Percentiles rank a stretch among this genome's conserved stretches.
Evolutionary conservation across 2,797 vertebrate species (phyloP).

Genomic region (Thunnus albacares): DNA sequence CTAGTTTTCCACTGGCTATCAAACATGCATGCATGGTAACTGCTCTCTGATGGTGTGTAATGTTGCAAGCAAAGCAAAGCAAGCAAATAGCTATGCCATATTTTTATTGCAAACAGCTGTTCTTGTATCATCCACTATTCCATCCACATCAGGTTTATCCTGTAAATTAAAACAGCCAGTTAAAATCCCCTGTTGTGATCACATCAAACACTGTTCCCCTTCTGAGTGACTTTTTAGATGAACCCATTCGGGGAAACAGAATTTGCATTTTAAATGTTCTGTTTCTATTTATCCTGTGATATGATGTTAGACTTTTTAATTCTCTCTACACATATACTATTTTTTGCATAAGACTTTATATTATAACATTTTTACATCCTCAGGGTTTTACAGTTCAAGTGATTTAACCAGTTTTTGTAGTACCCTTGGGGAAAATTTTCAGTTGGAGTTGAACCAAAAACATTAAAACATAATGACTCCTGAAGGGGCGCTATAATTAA

Average conservation of each 20-base stretch:
- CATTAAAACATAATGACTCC: neutral
- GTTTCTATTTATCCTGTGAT: neutral
- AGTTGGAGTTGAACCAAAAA: neutral
- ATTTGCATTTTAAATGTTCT: neutral
- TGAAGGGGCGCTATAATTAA: neutral
- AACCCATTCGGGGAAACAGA: neutral
- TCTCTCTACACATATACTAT: neutral
- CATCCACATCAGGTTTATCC: neutral
- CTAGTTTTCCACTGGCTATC: neutral
- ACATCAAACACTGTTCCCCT: neutral
- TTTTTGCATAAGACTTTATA: no score
- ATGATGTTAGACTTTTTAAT: neutral
- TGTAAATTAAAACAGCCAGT: neutral
- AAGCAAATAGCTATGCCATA: neutral
- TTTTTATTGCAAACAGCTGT: constrained; percentile 8
- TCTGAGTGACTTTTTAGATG: neutral
- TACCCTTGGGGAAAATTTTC: neutral
- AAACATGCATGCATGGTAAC: neutral
- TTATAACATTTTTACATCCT: neutral
- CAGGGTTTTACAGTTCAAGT: neutral
- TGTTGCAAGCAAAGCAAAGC: neutral
- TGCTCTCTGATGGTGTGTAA: neutral
- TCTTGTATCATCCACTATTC: neutral
- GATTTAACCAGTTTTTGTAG: neutral
- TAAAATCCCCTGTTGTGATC: neutral